Base-by-base conservation (phyloP, 2,113 vertebrate species). In the Felis chaus region DNA sequence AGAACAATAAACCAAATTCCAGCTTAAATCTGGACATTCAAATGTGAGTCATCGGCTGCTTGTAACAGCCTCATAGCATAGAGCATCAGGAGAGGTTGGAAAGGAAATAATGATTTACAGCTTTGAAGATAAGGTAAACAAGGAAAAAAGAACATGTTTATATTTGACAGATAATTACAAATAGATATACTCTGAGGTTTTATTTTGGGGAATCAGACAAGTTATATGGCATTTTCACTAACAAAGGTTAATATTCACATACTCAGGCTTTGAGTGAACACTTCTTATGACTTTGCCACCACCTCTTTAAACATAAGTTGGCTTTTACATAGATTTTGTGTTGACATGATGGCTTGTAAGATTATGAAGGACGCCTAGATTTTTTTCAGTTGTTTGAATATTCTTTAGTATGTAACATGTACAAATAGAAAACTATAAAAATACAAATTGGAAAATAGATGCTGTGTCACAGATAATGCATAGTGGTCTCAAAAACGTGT, bases 1-100 rank as follows among this genome's bases (percentile, higher is more conserved):
- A 90, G n/a, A 94, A 87, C 80, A 94, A 96, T 87, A 97, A 74
- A 68, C 33, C 74, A 93, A 86, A 95, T 85, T 86, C 18, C 90
- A 50, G 2, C 53, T 78, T 85, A 41, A 87, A 83, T 55, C 53
- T n/a, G 18, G 23, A 19, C 39, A 53, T 73, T 45, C 19, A 36
- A 73, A 25, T 39, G 41, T 8, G 71, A 74, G 23, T 41, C 13
- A 14, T 36, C 23, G 5, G 36, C 18, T 90, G 50, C 6, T 50
- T 78, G 10, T 18, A 23, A 25, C 29, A 18, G n/a, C 27, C 78
- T 80, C 25, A 10, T 8, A 55, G 57, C 53, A 33, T 9, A 73
- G n/a, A 88, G 21, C 15, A 45, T n/a, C 9, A 33, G 6, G 31
- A 91, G 41, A 57, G 15, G 3, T 15, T 57, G 16, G 6, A 27